Percentiles rank a stretch among this genome's conserved stretches.
phyloP scores from a whole-genome alignment of 2,888 invertebrate genomes.

The Ctena decussata region DNA sequence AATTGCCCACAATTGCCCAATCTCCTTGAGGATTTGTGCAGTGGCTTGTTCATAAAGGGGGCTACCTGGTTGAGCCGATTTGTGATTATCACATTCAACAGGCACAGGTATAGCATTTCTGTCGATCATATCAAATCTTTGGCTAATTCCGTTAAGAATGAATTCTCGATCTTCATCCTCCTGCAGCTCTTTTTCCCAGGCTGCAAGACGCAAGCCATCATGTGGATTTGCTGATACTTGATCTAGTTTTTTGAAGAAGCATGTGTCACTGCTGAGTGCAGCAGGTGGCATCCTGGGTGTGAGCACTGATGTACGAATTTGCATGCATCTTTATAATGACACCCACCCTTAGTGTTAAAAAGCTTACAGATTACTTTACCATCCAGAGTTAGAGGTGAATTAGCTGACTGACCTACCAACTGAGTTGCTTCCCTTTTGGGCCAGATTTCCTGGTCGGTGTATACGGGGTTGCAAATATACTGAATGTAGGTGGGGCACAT shows the following conservation, averaged over 20 bases:
- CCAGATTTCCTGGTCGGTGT: not conserved
- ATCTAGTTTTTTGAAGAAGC: not conserved
- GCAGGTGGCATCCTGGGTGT: constrained; percentile 7
- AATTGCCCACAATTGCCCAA: not conserved
- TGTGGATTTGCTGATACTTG: not conserved
- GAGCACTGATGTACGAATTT: constrained; percentile 10
- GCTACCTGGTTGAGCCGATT: not conserved
- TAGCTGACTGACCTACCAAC: not conserved
- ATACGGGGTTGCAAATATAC: constrained; percentile 6
- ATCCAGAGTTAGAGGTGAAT: not conserved
- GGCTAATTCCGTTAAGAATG: not conserved
- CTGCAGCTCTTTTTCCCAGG: not conserved
- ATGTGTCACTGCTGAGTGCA: constrained; percentile 10
- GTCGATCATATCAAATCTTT: not conserved
- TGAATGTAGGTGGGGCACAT: constrained; percentile 23
- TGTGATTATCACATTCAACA: not conserved
- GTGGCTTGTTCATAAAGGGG: constrained; percentile 1
- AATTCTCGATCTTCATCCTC: not conserved
- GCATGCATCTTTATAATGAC: constrained; percentile 1
- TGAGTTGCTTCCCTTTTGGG: not conserved
- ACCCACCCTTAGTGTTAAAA: constrained; percentile 3
- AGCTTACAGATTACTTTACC: constrained; percentile 19
- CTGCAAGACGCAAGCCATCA: not conserved
- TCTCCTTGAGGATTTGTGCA: not conserved
- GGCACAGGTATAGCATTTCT: not conserved